These are phyloP conservation scores for Ctenopoma multispine DNA, from an alignment of 2,797 vertebrate species.

Conservation along the genomic window DNA sequence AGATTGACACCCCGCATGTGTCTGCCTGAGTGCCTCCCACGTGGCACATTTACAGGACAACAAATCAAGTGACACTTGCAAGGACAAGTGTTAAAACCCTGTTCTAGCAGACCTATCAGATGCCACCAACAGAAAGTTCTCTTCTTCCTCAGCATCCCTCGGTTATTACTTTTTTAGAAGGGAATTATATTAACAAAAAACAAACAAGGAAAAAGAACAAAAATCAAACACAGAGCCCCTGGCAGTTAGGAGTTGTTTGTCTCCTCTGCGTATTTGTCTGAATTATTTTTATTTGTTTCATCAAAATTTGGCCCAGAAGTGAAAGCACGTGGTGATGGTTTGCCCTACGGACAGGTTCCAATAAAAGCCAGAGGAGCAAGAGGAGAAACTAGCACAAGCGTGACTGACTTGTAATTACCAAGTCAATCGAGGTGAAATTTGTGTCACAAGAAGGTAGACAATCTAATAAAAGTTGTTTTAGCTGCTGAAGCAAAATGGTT, in stretches of 20 bases:
- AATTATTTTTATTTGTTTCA: constrained; percentile 69
- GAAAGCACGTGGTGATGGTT: constrained; percentile 23
- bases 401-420: constrained; percentile 29
- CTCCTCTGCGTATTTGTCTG: constrained; percentile 65
- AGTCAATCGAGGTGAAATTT: constrained; percentile 7
- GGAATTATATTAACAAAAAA: constrained; percentile 43
- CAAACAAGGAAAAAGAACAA: not conserved
- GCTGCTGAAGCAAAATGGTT: not conserved
- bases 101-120: constrained; percentile 51
- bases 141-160: constrained; percentile 54
- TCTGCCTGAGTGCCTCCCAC: constrained; percentile 36
- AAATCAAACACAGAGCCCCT: constrained; percentile 18
- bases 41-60: constrained; percentile 52
- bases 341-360: constrained; percentile 53
- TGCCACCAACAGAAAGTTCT: constrained; percentile 46
- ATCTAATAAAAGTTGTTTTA: constrained; percentile 1
- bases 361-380: constrained; percentile 45
- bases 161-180: constrained; percentile 68
- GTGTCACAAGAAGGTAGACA: constrained; percentile 2
- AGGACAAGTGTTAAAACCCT: constrained; percentile 52
- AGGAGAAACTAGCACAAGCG: constrained; percentile 5
- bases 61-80: constrained; percentile 60
- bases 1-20: constrained; percentile 23
- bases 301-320: constrained; percentile 65
- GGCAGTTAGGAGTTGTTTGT: constrained; percentile 55